These are phyloP conservation scores for Perccottus glenii DNA, from an alignment of 2,113 vertebrate species.

Conservation along the genomic window DNA sequence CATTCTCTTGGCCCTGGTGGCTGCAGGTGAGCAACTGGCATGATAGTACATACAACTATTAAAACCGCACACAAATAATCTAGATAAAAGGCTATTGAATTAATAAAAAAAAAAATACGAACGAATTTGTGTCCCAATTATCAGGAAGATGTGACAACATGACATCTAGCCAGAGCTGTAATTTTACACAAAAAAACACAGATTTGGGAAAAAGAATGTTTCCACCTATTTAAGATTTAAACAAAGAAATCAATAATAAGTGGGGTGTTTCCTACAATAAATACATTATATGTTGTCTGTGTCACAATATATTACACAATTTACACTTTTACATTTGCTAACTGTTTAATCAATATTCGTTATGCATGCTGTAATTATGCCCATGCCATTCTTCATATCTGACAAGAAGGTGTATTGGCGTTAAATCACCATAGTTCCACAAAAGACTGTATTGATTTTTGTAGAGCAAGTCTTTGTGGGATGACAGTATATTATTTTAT, in stretches of 20 bases:
- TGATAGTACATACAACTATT: neutral
- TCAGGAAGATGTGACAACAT: constrained; percentile 33
- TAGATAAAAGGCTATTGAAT: too few species aligned
- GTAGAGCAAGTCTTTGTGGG: neutral
- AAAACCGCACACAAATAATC: neutral
- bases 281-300: neutral
- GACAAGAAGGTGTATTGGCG: neutral
- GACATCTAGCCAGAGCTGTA: neutral
- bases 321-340: neutral
- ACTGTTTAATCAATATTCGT: constrained; percentile 4
- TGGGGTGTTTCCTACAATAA: neutral
- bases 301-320: neutral
- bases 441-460: neutral
- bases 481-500: neutral
- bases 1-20: constrained; percentile 90
- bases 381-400: neutral
- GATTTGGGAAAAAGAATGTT: neutral
- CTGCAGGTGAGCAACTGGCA: constrained; percentile 85
- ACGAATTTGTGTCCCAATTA: constrained; percentile 41
- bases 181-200: constrained; percentile 7
- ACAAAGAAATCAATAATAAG: constrained; percentile 3
- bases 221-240: constrained; percentile 9
- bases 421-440: neutral
- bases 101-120: too few species aligned
- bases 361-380: neutral